These are phyloP conservation scores for Galemys pyrenaicus DNA, from an alignment of 2,113 vertebrate genomes.

Conservation along the genomic window DNA sequence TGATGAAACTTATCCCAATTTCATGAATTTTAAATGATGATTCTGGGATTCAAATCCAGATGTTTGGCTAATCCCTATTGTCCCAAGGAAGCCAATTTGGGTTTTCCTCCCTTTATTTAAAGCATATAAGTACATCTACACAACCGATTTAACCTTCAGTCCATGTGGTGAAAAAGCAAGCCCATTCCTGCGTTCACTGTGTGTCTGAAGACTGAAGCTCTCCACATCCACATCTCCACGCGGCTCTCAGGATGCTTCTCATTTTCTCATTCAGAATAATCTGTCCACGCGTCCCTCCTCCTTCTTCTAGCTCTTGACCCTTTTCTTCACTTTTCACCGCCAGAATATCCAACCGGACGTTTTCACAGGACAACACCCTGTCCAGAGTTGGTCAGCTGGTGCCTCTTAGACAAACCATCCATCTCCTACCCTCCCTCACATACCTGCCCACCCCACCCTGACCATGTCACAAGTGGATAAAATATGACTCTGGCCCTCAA, in stretches of 20 bases:
- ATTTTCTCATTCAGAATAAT: neutral
- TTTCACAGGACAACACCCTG: neutral
- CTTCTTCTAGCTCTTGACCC: neutral
- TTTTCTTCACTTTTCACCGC: neutral
- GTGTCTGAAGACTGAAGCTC: neutral
- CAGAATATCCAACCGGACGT: neutral
- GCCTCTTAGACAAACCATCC: neutral
- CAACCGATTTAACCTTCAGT: neutral
- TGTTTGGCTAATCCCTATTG: neutral
- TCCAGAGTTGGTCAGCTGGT: neutral
- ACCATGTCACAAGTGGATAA: neutral
- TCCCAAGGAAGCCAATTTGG: neutral
- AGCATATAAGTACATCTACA: neutral
- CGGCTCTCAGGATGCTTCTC: neutral
- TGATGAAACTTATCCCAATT: neutral
- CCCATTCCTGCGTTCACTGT: neutral
- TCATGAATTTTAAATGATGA: neutral
- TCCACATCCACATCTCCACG: neutral
- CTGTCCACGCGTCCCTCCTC: neutral
- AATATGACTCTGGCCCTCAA: neutral
- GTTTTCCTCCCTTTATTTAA: neutral
- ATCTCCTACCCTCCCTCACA: neutral
- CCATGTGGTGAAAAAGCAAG: neutral
- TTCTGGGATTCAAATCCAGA: neutral
- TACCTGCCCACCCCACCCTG: no score